A percentile compares a stretch with the other conserved stretches of the same genome.
phyloP scores from a whole-genome alignment of 1,140 invertebrate species.

The Wasmannia auropunctata region DNA sequence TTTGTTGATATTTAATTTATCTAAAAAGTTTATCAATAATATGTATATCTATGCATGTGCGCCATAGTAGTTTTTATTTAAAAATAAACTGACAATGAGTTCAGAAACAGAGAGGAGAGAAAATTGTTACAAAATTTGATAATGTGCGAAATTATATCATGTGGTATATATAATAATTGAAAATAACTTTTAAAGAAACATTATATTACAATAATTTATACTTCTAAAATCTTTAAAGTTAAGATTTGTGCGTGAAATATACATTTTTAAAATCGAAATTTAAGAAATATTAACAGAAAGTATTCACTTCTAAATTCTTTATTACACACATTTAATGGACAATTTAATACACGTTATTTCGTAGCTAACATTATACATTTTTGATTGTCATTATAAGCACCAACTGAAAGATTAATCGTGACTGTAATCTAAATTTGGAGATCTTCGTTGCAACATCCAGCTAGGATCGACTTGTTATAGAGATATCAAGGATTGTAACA shows the following conservation, averaged over 20 bases:
- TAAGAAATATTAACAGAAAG: not conserved
- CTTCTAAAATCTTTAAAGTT: too few species aligned
- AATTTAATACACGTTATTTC: not conserved
- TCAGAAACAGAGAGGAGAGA: not conserved
- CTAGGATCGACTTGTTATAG: slow-evolving; percentile 2
- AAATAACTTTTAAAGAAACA: not conserved
- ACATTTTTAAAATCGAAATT: not conserved
- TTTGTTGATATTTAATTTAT: not conserved
- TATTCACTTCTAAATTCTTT: not conserved
- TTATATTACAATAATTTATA: too few species aligned
- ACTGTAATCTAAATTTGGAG: slow-evolving; percentile 17
- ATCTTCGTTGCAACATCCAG: slow-evolving; percentile 11
- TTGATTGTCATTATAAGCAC: not conserved
- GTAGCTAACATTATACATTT: not conserved
- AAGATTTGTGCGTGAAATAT: not conserved
- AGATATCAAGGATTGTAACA: slow-evolving; percentile 34
- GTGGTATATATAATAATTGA: not conserved
- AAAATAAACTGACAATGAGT: not conserved
- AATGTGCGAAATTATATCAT: not conserved
- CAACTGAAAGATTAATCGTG: not conserved
- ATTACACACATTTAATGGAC: not conserved
- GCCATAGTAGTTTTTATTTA: not conserved
- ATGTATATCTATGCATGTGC: not conserved
- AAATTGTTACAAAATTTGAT: not conserved
- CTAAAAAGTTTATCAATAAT: not conserved